Evolutionary conservation across 2,797 vertebrate species (phyloP).

Genomic region (Siniperca scherzeri): DNA sequence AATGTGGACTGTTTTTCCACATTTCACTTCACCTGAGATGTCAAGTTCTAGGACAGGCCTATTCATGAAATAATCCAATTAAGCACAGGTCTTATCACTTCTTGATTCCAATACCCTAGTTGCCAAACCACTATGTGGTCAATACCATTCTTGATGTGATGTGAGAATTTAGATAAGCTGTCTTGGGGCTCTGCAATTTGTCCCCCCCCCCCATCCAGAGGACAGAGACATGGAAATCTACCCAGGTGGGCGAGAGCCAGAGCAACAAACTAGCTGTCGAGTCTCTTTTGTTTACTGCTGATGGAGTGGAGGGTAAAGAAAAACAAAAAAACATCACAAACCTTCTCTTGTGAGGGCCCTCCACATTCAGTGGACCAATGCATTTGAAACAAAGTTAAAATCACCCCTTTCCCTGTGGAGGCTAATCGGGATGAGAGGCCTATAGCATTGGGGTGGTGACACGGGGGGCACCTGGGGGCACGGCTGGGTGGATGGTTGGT

Average conservation of each 20-base stretch:
- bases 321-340: slow-evolving; percentile 38
- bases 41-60: slow-evolving; percentile 49
- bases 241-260: slow-evolving; percentile 71
- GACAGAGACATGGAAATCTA: slow-evolving; percentile 60
- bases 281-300: slow-evolving; percentile 70
- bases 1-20: slow-evolving; percentile 47
- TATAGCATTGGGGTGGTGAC: slow-evolving; percentile 61
- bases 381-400: slow-evolving; percentile 71
- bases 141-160: slow-evolving; percentile 35
- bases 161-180: slow-evolving; percentile 60
- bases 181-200: slow-evolving; percentile 64
- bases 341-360: slow-evolving; percentile 51
- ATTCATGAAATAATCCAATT: slow-evolving; percentile 73
- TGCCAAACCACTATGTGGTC: slow-evolving; percentile 37
- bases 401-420: slow-evolving; percentile 56
- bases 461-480: slow-evolving; percentile 68
- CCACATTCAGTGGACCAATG: slow-evolving; percentile 53
- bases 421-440: slow-evolving; percentile 77
- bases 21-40: slow-evolving; percentile 53
- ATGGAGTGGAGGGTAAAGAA: slow-evolving; percentile 66
- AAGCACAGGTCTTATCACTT: slow-evolving; percentile 49
- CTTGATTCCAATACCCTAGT: slow-evolving; percentile 54
- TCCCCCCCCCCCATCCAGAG: slow-evolving; percentile 1
- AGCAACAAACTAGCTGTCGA: slow-evolving; percentile 63
- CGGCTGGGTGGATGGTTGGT: slow-evolving; percentile 69